These are phyloP conservation scores for Rhagoletis pomonella DNA, from an alignment of 1,140 invertebrate genomes.

Conservation along the genomic window DNA sequence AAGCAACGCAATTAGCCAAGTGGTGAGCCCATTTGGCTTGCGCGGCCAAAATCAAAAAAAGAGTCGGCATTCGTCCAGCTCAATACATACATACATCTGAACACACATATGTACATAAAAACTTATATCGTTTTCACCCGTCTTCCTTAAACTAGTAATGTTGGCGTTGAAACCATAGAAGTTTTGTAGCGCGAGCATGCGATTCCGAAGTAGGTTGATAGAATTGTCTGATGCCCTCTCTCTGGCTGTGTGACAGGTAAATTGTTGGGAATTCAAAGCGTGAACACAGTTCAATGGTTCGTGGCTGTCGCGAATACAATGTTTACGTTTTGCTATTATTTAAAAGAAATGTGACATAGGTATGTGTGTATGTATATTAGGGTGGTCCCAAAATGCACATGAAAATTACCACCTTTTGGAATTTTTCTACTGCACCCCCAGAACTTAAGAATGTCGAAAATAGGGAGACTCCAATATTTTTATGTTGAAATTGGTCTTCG, in stretches of 20 bases:
- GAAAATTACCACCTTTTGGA: too few species aligned
- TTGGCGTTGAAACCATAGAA: background rate
- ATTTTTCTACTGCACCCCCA: too few species aligned
- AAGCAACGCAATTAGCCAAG: background rate
- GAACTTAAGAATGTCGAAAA: too few species aligned
- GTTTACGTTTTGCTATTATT: background rate
- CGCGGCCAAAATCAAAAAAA: background rate
- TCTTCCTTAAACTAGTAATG: background rate
- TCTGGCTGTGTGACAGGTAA: slow-evolving; percentile 22
- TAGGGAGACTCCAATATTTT: too few species aligned
- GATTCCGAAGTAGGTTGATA: background rate
- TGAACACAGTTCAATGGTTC: slow-evolving; percentile 36
- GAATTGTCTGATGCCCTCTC: background rate
- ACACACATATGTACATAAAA: background rate
- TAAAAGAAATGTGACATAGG: background rate
- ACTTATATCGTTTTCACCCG: background rate
- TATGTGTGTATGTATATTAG: too few species aligned
- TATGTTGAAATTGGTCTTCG: background rate
- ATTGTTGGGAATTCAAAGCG: slow-evolving; percentile 33
- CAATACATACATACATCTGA: background rate
- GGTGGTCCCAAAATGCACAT: too few species aligned
- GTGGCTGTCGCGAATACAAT: background rate
- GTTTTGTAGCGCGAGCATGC: background rate
- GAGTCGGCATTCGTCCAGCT: background rate
- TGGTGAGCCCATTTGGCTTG: background rate